Evolutionary conservation across 1,140 invertebrate species (phyloP), one percentile per base, ranked within the genome.

Genomic region (Orius laevigatus): DNA sequence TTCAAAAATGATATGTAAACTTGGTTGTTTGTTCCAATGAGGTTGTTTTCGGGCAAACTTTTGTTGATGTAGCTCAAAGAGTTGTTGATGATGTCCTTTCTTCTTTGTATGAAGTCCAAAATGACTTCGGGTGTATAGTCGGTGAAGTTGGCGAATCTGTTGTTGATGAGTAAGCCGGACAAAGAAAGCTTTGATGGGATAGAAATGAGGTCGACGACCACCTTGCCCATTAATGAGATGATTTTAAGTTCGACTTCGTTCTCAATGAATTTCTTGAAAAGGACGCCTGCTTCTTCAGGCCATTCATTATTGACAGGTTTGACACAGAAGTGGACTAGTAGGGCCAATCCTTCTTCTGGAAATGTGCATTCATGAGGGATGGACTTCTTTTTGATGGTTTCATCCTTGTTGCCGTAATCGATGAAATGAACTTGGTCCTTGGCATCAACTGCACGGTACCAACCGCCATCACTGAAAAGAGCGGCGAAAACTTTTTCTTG

Each of bases 401-500:
- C 67, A 0, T 84, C 81, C 0, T 77, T 80, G 52, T 83, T 84
- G 5, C 87, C 87, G 59, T 78, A 88, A 59, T 92, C 87, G 3
- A 89, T 75, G 58, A 86, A 90, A 19, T 76, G 69, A 0, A 89
- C 75, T 1, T 79, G 79, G 12, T 51, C 41, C n/a, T 46, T 43
- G 40, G 12, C 38, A 18, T 33, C 11, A 9, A 48, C 18, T 15
- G 56, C 54, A 44, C 86, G 68, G 57, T 88, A 89, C 84, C 84
- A 91, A 1, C 64, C 60, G 33, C 77, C 71, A 58, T 88, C 81
- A 1, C 75, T 73, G 0, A 73, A 75, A 58, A 78, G 86, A 48
- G 76, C 69, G 0, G 82, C 84, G 32, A 79, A 66, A 60, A 84
- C 88, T 1, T 78, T 57, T 1, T 72, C 70, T 5, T 76, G 76